Evolutionary conservation across 1,140 invertebrate genomes (phyloP).

Genomic region (Drosophila tropicalis): DNA sequence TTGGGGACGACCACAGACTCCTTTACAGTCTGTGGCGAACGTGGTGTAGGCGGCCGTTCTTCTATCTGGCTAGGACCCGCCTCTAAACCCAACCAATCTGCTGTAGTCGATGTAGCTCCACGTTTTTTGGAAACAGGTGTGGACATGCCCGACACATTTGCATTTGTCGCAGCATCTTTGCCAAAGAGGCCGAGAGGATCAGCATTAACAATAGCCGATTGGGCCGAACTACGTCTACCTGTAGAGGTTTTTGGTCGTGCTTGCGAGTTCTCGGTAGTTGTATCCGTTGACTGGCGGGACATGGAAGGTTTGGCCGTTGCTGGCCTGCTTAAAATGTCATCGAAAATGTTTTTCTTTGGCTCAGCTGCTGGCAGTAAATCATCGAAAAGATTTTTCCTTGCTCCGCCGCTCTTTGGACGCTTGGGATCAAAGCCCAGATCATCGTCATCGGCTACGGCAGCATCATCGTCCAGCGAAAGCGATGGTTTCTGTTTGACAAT

Average conservation of each 20-base stretch:
- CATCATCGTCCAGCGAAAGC: constrained; percentile 62
- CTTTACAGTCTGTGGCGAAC: constrained; percentile 22
- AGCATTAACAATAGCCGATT: constrained; percentile 53
- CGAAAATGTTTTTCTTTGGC: constrained; percentile 66
- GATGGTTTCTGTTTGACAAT: constrained; percentile 74
- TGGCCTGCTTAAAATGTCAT: constrained; percentile 59
- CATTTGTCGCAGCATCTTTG: constrained; percentile 52
- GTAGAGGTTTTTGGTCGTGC: constrained; percentile 70
- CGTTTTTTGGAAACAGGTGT: constrained; percentile 67
- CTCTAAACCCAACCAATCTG: constrained; percentile 78
- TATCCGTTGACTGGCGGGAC: constrained; percentile 79
- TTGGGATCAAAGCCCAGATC: constrained; percentile 82
- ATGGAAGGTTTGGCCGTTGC: constrained; percentile 61
- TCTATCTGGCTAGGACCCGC: constrained; percentile 26
- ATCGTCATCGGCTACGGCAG: constrained; percentile 58
- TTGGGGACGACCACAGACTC: not conserved
- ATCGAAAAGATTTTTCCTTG: constrained; percentile 56
- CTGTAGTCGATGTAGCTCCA: constrained; percentile 57
- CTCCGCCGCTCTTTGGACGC: constrained; percentile 64
- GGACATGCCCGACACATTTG: constrained; percentile 66
- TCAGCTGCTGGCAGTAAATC: constrained; percentile 57
- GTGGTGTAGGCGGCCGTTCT: constrained; percentile 36
- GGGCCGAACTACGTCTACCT: constrained; percentile 67
- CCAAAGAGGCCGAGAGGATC: constrained; percentile 76
- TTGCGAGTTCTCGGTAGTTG: constrained; percentile 73